A percentile compares a stretch with the other conserved stretches of the same genome.
These are phyloP conservation scores for Heliconius ismenius DNA, from an alignment of 2,888 invertebrate genomes.

Conservation along the genomic window DNA sequence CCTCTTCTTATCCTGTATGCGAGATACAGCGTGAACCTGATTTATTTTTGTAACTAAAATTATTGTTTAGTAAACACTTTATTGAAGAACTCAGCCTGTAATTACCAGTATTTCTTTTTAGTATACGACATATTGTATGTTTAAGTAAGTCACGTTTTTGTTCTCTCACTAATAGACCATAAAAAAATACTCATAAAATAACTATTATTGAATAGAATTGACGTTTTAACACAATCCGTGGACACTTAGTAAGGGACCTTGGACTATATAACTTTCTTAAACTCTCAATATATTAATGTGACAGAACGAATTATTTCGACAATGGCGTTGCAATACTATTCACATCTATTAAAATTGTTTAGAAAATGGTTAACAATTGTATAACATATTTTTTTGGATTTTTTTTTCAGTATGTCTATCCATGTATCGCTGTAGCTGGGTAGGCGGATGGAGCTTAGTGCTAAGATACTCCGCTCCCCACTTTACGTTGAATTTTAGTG, in stretches of 20 bases:
- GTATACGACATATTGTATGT: not conserved
- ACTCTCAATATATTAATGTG: conserved; percentile 42
- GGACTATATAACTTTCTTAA: conserved; percentile 45
- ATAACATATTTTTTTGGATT: not conserved
- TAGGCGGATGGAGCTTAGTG: too few relatives aligned
- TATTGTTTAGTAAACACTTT: not conserved
- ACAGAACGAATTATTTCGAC: conserved; percentile 38
- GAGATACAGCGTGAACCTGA: too few relatives aligned
- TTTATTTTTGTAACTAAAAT: too few relatives aligned
- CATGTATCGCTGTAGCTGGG: too few relatives aligned
- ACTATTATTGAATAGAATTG: conserved; percentile 17
- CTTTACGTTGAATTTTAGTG: too few relatives aligned
- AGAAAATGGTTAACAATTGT: conserved; percentile 15
- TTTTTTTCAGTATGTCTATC: not conserved
- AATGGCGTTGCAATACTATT: conserved; percentile 34
- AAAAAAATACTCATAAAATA: conserved; percentile 22
- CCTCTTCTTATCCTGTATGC: too few relatives aligned
- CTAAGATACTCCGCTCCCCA: too few relatives aligned
- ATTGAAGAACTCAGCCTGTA: not conserved
- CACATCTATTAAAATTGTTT: conserved; percentile 14
- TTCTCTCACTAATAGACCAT: conserved; percentile 18
- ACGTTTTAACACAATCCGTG: conserved; percentile 30
- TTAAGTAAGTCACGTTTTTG: conserved; percentile 11
- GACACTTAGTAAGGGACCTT: conserved; percentile 42
- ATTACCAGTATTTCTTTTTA: not conserved